Evolutionary conservation across 64 coral and sea anemone genomes (phyloP).

Genomic region (Montipora efflorescens): DNA sequence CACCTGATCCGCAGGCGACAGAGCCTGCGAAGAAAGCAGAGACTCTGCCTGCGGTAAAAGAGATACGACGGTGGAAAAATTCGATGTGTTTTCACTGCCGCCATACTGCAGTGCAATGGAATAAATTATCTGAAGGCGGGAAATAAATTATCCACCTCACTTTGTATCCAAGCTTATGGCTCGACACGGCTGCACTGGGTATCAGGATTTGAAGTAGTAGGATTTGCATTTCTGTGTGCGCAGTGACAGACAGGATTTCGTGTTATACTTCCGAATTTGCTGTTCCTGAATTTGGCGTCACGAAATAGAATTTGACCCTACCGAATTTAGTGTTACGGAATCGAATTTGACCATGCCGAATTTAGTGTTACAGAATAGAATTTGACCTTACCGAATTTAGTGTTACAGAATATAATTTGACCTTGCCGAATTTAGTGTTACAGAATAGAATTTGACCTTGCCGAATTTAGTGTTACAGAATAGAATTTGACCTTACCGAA

Average conservation of each 20-base stretch:
- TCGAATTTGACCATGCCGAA: not conserved
- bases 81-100: not conserved
- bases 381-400: not conserved
- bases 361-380: not conserved
- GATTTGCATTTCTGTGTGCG: not conserved
- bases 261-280: not conserved
- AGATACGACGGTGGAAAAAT: not conserved
- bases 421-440: not conserved
- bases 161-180: constrained; percentile 4
- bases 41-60: not conserved
- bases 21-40: not conserved
- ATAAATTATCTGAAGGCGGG: not conserved
- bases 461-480: no score
- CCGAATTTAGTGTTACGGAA: not conserved
- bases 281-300: not conserved
- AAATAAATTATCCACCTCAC: not conserved
- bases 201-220: constrained; percentile 10
- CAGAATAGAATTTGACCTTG: not conserved
- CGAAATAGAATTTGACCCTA: not conserved
- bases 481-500: not conserved
- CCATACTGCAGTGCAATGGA: not conserved
- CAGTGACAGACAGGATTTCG: not conserved
- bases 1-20: not conserved
- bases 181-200: not conserved
- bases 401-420: not conserved